phyloP scores from a whole-genome alignment of 53 echinoderm and acorn worm species.

The Pentamera pediparva region DNA sequence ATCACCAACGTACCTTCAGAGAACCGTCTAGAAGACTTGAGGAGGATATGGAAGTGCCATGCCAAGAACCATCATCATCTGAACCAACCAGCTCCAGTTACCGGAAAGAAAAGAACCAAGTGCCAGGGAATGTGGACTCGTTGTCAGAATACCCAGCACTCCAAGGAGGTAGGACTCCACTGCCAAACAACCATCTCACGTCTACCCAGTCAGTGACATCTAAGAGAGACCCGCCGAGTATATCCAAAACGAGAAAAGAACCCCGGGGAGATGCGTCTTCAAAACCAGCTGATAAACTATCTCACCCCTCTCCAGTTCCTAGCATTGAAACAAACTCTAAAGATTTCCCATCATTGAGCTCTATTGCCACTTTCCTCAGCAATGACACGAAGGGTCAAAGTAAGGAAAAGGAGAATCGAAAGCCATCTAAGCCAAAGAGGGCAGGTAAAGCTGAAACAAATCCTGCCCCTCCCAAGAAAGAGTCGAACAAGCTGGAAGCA shows the following conservation, averaged over 20 bases:
- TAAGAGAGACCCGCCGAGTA: not conserved
- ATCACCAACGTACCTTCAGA: too few relatives aligned
- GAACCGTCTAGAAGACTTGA: too few relatives aligned
- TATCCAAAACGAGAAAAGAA: too few relatives aligned
- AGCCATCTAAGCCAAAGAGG: not conserved
- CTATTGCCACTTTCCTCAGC: conserved; percentile 75
- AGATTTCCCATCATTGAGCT: conserved; percentile 83
- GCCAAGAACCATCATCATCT: too few relatives aligned
- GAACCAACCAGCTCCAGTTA: too few relatives aligned
- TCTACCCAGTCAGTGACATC: not conserved
- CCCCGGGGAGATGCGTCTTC: too few relatives aligned
- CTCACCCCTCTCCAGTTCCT: not conserved
- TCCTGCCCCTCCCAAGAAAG: not conserved
- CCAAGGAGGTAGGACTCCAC: not conserved
- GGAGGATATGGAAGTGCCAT: too few relatives aligned
- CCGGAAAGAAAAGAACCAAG: too few relatives aligned
- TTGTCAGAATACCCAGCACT: not conserved
- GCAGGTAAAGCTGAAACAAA: not conserved
- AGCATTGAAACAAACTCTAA: conserved; percentile 20
- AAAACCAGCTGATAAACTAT: not conserved
- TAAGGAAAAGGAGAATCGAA: conserved; percentile 9
- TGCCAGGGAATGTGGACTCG: not conserved
- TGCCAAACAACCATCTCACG: too few relatives aligned
- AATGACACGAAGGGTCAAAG: not conserved
- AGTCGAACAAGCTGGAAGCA: not conserved